Evolutionary conservation across 1,140 invertebrate species (phyloP).

Genomic region (Zelostemma sp.): DNA sequence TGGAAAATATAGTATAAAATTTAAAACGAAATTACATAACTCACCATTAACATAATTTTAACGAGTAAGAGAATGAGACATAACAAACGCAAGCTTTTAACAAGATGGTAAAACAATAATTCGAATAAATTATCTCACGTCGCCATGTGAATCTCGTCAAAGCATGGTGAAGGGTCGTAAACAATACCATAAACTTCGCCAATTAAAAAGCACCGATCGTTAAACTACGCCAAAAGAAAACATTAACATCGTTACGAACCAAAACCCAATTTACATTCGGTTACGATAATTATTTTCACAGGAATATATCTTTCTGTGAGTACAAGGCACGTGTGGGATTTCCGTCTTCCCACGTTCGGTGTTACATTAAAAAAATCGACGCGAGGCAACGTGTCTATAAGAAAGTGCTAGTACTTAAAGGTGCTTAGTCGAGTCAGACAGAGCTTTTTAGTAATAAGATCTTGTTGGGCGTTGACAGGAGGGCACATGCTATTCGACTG

Average conservation of each 20-base stretch:
- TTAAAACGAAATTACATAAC: too few species aligned
- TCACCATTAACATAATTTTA: too few species aligned
- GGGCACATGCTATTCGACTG: conserved; percentile 45
- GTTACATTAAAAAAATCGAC: background rate
- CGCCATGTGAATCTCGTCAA: conserved; percentile 22
- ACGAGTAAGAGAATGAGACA: too few species aligned
- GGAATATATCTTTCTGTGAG: conserved; percentile 11
- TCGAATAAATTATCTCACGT: conserved; percentile 32
- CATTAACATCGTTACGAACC: conserved; percentile 19
- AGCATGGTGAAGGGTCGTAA: conserved; percentile 22
- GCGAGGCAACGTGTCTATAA: conserved; percentile 18
- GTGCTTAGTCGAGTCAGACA: conserved; percentile 19
- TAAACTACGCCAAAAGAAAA: too few species aligned
- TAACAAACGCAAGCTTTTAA: conserved; percentile 24
- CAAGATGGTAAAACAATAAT: conserved; percentile 29
- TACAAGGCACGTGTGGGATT: conserved; percentile 3
- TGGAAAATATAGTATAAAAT: too few species aligned
- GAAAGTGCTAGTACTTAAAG: conserved; percentile 20
- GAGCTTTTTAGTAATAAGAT: conserved; percentile 29
- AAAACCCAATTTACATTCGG: conserved; percentile 29
- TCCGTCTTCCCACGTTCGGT: conserved; percentile 1
- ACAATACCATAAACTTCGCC: conserved; percentile 42
- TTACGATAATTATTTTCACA: conserved; percentile 29
- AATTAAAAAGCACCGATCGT: conserved; percentile 36
- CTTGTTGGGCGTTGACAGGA: conserved; percentile 61